Percentiles rank a stretch among this genome's conserved stretches.
phyloP scores from a whole-genome alignment of 1,140 invertebrate species.

The Drosophila pandora region DNA sequence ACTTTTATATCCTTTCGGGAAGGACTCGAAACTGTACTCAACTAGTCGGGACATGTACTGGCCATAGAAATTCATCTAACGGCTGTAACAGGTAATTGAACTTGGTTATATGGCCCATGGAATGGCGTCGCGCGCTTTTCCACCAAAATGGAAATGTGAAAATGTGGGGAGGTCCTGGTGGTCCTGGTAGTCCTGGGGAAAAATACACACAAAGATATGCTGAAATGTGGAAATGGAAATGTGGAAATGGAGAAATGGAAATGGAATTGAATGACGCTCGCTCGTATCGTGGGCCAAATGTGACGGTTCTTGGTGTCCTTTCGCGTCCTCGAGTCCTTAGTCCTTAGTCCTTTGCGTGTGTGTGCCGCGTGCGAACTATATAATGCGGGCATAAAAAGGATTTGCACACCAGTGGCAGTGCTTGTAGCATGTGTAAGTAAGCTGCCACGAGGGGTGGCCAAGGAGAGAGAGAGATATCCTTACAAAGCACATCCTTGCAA shows the following conservation, averaged over 20 bases:
- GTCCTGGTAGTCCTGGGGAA: neutral
- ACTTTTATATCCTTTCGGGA: neutral
- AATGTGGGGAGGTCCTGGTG: neutral
- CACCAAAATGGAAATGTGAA: slow-evolving; percentile 44
- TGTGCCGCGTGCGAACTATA: slow-evolving; percentile 72
- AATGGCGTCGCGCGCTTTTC: slow-evolving; percentile 49
- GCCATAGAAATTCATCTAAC: slow-evolving; percentile 84
- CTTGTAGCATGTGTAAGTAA: slow-evolving; percentile 20
- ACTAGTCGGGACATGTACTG: slow-evolving; percentile 79
- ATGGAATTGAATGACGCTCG: slow-evolving; percentile 74
- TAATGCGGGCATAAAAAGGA: slow-evolving; percentile 83
- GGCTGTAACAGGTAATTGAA: slow-evolving; percentile 84
- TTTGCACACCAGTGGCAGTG: slow-evolving; percentile 51
- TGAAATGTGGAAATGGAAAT: slow-evolving; percentile 16
- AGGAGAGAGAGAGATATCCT: slow-evolving; percentile 17
- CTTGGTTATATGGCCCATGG: slow-evolving; percentile 76
- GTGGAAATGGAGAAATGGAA: slow-evolving; percentile 44
- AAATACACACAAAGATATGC: neutral
- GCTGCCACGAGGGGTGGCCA: neutral
- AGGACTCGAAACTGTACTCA: slow-evolving; percentile 44
- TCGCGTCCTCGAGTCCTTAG: slow-evolving; percentile 13
- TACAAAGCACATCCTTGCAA: slow-evolving; percentile 50
- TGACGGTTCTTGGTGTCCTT: slow-evolving; percentile 16
- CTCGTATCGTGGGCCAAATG: slow-evolving; percentile 62
- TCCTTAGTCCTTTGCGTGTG: neutral